Conservation (phyloP, 2,888 invertebrate genomes). For the Drosophila prolongata region DNA sequence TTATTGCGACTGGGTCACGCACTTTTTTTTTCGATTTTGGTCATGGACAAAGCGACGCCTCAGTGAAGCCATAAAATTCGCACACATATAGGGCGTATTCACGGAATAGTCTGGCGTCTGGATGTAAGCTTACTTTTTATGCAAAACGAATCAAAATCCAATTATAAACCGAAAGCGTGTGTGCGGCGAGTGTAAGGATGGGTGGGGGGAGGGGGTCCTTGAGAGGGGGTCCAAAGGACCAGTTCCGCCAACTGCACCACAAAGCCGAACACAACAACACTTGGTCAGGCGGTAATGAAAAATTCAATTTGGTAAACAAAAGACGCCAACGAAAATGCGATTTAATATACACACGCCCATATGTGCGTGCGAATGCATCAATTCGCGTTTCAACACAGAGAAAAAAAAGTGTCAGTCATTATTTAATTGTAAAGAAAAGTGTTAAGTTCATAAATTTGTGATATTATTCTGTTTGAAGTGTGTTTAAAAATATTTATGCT, state of each 20-base stretch:
- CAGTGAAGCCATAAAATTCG: constrained; percentile 37
- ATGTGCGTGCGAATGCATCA: constrained; percentile 18
- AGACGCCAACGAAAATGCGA: constrained; percentile 34
- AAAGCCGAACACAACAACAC: constrained; percentile 6
- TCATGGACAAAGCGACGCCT: constrained; percentile 35
- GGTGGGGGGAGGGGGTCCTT: too few relatives aligned
- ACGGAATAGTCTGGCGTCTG: constrained; percentile 43
- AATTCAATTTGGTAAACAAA: constrained; percentile 55
- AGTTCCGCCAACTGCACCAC: constrained; percentile 3
- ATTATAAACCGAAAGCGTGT: constrained; percentile 47
- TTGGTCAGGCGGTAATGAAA: constrained; percentile 42
- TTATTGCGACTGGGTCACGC: constrained; percentile 30
- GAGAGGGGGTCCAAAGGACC: not conserved
- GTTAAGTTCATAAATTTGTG: too few relatives aligned
- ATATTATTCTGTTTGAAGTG: too few relatives aligned
- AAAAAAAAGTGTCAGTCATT: not conserved
- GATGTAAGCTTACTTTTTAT: constrained; percentile 42
- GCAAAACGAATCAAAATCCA: constrained; percentile 56
- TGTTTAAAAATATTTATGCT: too few relatives aligned
- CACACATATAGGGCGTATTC: constrained; percentile 11
- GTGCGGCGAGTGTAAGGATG: constrained; percentile 5
- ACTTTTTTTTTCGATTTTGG: constrained; percentile 18
- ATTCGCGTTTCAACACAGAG: not conserved
- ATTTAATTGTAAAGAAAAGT: too few relatives aligned
- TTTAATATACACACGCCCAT: constrained; percentile 29